These are phyloP conservation scores for Florisuga fusca DNA, from an alignment of 2,797 vertebrate species.

Conservation along the genomic window DNA sequence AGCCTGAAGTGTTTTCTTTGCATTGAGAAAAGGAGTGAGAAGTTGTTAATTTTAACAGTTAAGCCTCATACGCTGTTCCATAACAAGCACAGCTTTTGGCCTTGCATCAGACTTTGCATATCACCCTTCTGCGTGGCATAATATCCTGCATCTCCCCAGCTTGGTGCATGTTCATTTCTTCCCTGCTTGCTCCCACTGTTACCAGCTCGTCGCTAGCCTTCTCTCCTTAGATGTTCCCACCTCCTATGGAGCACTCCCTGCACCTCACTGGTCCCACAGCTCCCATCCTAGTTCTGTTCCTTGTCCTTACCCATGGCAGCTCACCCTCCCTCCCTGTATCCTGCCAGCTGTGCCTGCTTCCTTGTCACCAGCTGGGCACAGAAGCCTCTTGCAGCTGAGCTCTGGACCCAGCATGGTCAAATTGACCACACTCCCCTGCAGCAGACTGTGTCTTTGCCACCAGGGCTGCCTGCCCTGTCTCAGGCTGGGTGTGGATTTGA, in stretches of 20 bases:
- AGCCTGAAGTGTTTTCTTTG: neutral
- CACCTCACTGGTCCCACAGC: neutral
- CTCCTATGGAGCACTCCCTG: accelerated
- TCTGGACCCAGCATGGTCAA: neutral
- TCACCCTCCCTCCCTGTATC: neutral
- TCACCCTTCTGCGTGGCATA: neutral
- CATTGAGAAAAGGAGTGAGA: neutral
- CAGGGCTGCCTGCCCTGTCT: neutral
- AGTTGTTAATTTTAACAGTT: neutral
- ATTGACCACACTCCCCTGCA: neutral
- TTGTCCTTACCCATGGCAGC: neutral
- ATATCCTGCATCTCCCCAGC: neutral
- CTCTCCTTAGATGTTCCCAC: neutral
- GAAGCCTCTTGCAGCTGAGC: neutral
- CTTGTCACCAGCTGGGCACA: neutral
- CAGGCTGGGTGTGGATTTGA: neutral
- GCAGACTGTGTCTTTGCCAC: neutral
- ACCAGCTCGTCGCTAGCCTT: neutral
- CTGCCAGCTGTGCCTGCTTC: neutral
- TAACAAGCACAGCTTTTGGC: neutral
- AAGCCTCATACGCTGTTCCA: neutral
- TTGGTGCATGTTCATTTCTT: neutral
- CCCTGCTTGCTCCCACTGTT: neutral
- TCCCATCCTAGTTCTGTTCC: neutral
- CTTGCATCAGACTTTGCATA: neutral